Evolutionary conservation across 2,797 vertebrate genomes (phyloP).

Genomic region (Enteromius unitaeniatus): DNA sequence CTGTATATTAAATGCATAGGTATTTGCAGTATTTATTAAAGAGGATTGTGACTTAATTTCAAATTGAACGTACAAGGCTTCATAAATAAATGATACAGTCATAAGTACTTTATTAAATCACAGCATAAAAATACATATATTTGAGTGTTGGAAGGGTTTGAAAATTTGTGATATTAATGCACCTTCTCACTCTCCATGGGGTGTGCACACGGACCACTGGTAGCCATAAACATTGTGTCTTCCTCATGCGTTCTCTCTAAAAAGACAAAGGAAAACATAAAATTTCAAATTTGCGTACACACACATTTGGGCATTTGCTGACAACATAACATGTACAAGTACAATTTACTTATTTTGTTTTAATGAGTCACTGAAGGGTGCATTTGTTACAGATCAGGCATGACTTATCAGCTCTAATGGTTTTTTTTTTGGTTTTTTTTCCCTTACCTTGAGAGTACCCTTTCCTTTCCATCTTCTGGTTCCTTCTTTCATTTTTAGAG

Average conservation of each 20-base stretch:
- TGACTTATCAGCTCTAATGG: not conserved
- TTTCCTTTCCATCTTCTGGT: conserved; percentile 68
- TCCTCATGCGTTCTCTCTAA: not conserved
- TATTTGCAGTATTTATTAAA: not conserved
- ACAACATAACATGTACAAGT: not conserved
- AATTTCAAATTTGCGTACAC: not conserved
- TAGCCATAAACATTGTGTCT: not conserved
- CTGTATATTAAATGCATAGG: too few relatives aligned
- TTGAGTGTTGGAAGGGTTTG: conserved; percentile 54
- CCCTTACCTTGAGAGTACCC: conserved; percentile 70
- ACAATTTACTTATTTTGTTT: not conserved
- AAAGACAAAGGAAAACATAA: not conserved
- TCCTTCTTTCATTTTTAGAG: conserved; percentile 58
- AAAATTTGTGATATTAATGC: conserved; percentile 66
- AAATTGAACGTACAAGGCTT: not conserved
- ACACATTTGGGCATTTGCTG: not conserved
- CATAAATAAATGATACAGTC: not conserved
- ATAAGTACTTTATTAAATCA: conserved; percentile 60
- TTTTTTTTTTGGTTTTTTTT: too few relatives aligned
- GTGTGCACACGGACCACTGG: not conserved
- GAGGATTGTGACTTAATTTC: not conserved
- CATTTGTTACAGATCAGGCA: not conserved
- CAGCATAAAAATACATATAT: conserved; percentile 71
- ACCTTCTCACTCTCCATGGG: conserved; percentile 25
- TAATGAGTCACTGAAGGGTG: not conserved